phyloP scores from a whole-genome alignment of 2,797 vertebrate species.

The Pseudochromis fuscus region DNA sequence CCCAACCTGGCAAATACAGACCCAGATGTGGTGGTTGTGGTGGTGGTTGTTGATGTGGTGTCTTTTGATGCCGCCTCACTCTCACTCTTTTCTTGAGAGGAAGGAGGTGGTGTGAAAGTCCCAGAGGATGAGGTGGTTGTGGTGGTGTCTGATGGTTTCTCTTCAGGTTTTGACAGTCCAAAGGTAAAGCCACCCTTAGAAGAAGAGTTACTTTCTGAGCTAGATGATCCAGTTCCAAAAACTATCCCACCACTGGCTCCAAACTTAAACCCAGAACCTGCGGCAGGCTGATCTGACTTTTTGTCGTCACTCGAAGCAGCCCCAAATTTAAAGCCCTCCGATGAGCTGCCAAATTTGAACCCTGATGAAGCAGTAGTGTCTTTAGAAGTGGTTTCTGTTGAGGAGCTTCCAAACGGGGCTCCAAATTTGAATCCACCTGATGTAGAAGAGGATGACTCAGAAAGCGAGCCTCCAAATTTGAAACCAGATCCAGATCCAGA shows the following conservation, averaged over 20 bases:
- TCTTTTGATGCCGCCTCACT: slow-evolving; percentile 47
- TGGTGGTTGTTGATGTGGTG: slow-evolving; percentile 41
- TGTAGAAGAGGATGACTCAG: slow-evolving; percentile 76
- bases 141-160: slow-evolving; percentile 70
- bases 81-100: slow-evolving; percentile 77
- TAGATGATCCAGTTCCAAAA: slow-evolving; percentile 79
- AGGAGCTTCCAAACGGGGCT: slow-evolving; percentile 77
- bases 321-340: slow-evolving; percentile 88
- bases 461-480: slow-evolving; percentile 84
- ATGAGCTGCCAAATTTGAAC: slow-evolving; percentile 77
- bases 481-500: slow-evolving; percentile 83
- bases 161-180: slow-evolving; percentile 84
- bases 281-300: slow-evolving; percentile 81
- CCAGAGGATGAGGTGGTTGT: slow-evolving; percentile 60
- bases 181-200: slow-evolving; percentile 84
- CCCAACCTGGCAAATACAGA: slow-evolving; percentile 76
- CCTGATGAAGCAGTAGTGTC: slow-evolving; percentile 69
- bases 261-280: slow-evolving; percentile 86
- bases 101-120: slow-evolving; percentile 66
- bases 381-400: slow-evolving; percentile 77
- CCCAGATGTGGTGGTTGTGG: slow-evolving; percentile 19
- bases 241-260: slow-evolving; percentile 66
- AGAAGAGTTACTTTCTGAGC: slow-evolving; percentile 80
- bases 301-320: slow-evolving; percentile 83
- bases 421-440: slow-evolving; percentile 79